A percentile compares a stretch with the other conserved stretches of the same genome.
Conservation (phyloP, 2,113 vertebrate species). For the Xiphophorus hellerii region DNA sequence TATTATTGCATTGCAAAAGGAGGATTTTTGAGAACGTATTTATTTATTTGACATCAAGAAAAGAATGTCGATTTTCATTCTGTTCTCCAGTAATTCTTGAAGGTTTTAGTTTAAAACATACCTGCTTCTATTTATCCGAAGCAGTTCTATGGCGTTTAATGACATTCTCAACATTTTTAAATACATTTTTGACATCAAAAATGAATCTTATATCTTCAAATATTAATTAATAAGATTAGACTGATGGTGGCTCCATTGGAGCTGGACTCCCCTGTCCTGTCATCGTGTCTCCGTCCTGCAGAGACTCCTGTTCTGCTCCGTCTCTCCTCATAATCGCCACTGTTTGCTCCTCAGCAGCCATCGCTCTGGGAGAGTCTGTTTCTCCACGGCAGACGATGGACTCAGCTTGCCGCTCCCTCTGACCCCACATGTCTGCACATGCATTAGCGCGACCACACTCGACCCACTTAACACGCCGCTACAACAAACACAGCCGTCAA, state of each 20-base stretch:
- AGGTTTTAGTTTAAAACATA: too few relatives aligned
- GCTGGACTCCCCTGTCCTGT: background rate
- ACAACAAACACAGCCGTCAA: constrained; percentile 64
- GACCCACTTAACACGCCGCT: constrained; percentile 58
- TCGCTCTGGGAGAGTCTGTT: constrained; percentile 44
- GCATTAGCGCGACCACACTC: constrained; percentile 52
- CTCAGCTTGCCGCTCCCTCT: constrained; percentile 35
- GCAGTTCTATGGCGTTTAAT: too few relatives aligned
- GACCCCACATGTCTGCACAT: constrained; percentile 56
- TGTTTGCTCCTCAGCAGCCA: constrained; percentile 27
- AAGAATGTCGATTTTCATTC: too few relatives aligned
- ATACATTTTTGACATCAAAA: too few relatives aligned
- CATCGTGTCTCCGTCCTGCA: constrained; percentile 1
- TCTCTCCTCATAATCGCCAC: constrained; percentile 40
- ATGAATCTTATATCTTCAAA: too few relatives aligned
- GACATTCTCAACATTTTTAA: too few relatives aligned
- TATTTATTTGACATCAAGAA: too few relatives aligned
- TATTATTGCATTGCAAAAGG: too few relatives aligned
- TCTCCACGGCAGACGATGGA: constrained; percentile 33
- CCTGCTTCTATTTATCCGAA: too few relatives aligned
- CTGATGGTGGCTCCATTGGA: background rate
- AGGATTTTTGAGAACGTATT: too few relatives aligned
- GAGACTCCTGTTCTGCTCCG: constrained; percentile 6
- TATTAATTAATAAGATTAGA: too few relatives aligned
- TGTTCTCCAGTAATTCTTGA: too few relatives aligned